phyloP scores from a whole-genome alignment of 2,888 invertebrate species.

The Synergus umbraculus region DNA sequence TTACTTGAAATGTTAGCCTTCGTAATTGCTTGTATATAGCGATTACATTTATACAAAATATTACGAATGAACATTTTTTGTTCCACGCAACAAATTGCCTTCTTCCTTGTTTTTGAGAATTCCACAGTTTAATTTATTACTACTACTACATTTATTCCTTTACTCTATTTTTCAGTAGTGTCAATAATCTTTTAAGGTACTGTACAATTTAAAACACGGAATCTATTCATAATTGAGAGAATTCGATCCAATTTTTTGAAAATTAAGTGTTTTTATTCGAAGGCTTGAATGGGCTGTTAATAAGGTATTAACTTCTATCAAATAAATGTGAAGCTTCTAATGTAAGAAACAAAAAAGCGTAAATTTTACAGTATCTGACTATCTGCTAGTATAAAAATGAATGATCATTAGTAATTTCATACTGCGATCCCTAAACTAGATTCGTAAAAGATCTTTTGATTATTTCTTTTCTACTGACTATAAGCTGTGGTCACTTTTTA shows the following conservation, averaged over 20 bases:
- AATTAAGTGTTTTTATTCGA: too few relatives aligned
- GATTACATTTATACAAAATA: constrained; percentile 1
- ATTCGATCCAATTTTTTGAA: neutral
- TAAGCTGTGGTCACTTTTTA: neutral
- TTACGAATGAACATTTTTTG: neutral
- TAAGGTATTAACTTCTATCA: neutral
- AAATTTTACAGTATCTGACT: neutral
- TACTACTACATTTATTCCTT: neutral
- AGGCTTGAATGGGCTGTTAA: neutral
- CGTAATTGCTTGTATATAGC: neutral
- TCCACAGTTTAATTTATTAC: neutral
- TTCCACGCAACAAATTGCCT: neutral
- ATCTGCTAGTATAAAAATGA: neutral
- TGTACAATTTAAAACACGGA: neutral
- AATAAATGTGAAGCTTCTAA: too few relatives aligned
- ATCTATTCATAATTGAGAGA: neutral
- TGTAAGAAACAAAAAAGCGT: too few relatives aligned
- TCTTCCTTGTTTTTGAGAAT: neutral
- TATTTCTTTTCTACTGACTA: neutral
- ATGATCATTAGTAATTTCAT: neutral
- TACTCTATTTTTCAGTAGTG: neutral
- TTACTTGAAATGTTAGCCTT: neutral
- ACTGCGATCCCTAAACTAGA: neutral
- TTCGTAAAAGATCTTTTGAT: neutral
- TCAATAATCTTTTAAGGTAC: neutral